A percentile compares a stretch with the other conserved stretches of the same genome.
Evolutionary conservation across 2,113 vertebrate species (phyloP).

Genomic region (Barnardius zonarius): DNA sequence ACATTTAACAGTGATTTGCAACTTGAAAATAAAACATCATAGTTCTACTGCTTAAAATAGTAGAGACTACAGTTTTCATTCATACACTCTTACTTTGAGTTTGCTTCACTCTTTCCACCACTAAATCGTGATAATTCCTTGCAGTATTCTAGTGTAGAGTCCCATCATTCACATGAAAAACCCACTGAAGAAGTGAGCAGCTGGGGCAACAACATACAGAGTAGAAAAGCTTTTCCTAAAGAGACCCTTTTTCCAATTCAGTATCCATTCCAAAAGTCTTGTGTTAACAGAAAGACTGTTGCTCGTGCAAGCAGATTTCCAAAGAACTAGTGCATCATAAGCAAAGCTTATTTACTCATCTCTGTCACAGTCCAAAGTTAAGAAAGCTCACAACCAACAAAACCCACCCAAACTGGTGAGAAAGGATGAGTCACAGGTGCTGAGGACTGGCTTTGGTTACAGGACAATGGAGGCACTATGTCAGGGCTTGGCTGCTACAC

Average conservation of each 20-base stretch:
- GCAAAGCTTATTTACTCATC: not conserved
- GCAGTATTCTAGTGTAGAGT: accelerated
- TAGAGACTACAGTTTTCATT: not conserved
- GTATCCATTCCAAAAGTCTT: not conserved
- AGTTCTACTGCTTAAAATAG: not conserved
- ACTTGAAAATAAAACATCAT: not conserved
- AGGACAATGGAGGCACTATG: accelerated
- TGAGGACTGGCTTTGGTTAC: not conserved
- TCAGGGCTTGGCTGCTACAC: not conserved
- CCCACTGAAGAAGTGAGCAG: not conserved
- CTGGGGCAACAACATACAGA: not conserved
- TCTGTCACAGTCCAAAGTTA: not conserved
- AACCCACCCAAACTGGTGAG: no score
- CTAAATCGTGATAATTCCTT: not conserved
- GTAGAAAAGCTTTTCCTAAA: not conserved
- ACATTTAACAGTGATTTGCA: not conserved
- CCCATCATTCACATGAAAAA: not conserved
- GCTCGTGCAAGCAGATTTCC: not conserved
- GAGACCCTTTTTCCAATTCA: not conserved
- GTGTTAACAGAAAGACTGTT: not conserved
- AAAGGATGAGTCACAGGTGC: not conserved
- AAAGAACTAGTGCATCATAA: not conserved
- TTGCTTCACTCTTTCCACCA: not conserved
- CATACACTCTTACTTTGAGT: not conserved
- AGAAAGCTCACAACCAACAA: not conserved